Evolutionary conservation across 2,888 invertebrate species (phyloP), one percentile per base, ranked within the genome.

Genomic region (Archips crataeganus): DNA sequence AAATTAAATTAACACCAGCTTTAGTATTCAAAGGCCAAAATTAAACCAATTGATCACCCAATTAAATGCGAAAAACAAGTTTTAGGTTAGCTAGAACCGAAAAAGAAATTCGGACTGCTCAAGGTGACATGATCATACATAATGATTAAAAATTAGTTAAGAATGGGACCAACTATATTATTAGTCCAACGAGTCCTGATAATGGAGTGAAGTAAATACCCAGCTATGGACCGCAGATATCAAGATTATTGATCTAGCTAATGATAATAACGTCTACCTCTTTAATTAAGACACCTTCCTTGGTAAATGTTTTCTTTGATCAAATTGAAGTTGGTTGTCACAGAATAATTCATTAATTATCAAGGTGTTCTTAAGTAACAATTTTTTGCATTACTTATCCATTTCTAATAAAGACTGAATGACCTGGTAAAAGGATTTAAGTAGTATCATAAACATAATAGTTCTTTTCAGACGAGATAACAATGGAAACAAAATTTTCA

Each of bases 401-500:
- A 42, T 65, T 65, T 60, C 59, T 60, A 65, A 65, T 32, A 59
- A 65, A 59, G 10, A 59, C n/a, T 51, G 59, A n/a, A 60, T 72
- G 61, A 54, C 54, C 63, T 32, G 39, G 39, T 49, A 32, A 72
- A 72, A 62, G 65, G 66, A 49, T 59, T 54, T 34, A 63, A 32
- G 70, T 62, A 45, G 23, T 23, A 23, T 23, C 23, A 23, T 8
- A 3, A 69, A 42, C 62, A 54, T 51, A 70, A 70, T 57, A 63
- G 45, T 70, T 63, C 63, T 39, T 63, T 70, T 63, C 32, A 54
- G 62, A 15, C 34, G 62, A 34, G 42, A 54, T 34, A 71, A 71
- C 61, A 71, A 71, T 45, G 61, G 61, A 11, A 36, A 51, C 36
- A 4, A 57, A 71, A 51, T 45, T 66, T 66, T 42, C 71, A 60